Base-by-base conservation (phyloP, 2,113 vertebrate species). In the Galbula dea region DNA sequence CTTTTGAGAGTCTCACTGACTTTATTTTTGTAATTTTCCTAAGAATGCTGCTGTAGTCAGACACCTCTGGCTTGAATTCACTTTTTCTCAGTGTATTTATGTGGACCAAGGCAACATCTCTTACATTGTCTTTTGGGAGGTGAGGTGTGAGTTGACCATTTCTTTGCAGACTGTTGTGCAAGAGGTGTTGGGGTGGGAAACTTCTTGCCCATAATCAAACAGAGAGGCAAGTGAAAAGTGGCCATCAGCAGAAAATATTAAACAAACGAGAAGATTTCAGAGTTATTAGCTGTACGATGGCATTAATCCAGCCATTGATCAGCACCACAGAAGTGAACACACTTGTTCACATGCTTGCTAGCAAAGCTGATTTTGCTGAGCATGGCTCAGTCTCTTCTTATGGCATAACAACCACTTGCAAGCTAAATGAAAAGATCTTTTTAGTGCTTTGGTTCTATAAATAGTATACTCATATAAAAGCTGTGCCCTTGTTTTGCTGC, bases 331-430 rank as follows among this genome's bases (percentile, higher is more conserved):
- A 89, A 86, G 57, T 26, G 24, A 39, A 61, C n/a, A 41, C 3
- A 0, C 36, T 2, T 30, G 3, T 8, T 66, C 17, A 16, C 0
- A 0, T 34, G 17, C 63, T 66, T 39, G 8, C 51, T 86, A 61
- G 73, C 37, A 82, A 78, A 63, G 48, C 61, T 65, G 52, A 46
- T 36, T 86, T 84, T 86, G n/a, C 48, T 89, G 63, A 59, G 20
- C 74, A 46, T 29, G 57, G 17, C 49, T 74, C 61, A 68, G 51
- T 26, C 22, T 48, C 52, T 57, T 75, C n/a, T 67, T n/a, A 43
- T 2, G 30, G 13, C 27, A n/a, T 5, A 68, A 54, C 92, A 90
- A 67, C 7, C 18, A 55, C 30, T 87, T 81, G 24, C 37, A 71
- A 91, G 49, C 59, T 88, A 61, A 68, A 76, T 49, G 11, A 49